Evolutionary conservation across 2,888 invertebrate genomes (phyloP), one percentile per base, ranked within the genome.

Genomic region (Chrysopilus asiliformis): DNA sequence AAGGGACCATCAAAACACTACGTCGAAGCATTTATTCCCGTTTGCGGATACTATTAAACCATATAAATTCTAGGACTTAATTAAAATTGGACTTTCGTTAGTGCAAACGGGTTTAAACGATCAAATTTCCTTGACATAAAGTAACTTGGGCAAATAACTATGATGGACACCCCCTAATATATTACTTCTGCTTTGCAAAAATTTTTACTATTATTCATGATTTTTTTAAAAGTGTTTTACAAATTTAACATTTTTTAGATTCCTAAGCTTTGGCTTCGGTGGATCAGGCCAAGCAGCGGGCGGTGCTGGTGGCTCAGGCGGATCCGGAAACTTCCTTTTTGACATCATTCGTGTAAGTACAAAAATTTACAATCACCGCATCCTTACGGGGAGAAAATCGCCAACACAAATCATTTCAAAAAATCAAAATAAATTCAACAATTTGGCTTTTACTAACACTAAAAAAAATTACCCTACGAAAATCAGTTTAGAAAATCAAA

Each of bases 241-340:
- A 18, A 27, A 14, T 22, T 17, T 18, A 9, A 6, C 35, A 38
- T 37, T 26, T 53, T 50, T 3, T 57, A 69, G 69, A 51, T 80
- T 76, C 64, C 67, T 78, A 52, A 76, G 71, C 55, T 79, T 79
- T 57, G 76, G 77, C 28, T 55, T 59, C 17, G 65, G 66, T 39
- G 67, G 67, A 20, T 70, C 60, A 36, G 64, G 64, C n/a, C n/a
- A n/a, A n/a, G n/a, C n/a, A n/a, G n/a, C n/a, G 14, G 72, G 69
- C 43, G 57, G 56, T 29, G 50, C 50, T 16, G 53, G 52, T 14
- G 44, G 50, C 27, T 68, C 70, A 32, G 60, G 57, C 39, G 59
- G 83, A 37, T 84, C 84, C 34, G 86, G 86, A 44, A 87, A 86
- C 68, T 85, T 87, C 71, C 70, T 87, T 48, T 85, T 86, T 64